Base-by-base conservation (phyloP, 2,113 vertebrate genomes). In the Capricornis sumatraensis region DNA sequence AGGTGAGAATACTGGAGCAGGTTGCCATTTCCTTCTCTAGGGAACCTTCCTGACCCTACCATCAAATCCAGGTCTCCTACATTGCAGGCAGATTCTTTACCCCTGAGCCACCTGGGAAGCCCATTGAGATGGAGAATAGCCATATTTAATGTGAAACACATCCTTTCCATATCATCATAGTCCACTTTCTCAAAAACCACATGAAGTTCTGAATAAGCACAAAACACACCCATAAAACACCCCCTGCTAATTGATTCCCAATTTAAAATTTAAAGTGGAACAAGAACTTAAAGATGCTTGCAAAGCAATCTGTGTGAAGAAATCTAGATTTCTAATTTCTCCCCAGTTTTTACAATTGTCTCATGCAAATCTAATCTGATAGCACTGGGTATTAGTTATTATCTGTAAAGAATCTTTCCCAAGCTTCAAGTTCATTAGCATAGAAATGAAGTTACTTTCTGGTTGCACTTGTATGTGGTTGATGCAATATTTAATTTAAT, bases 391-490 rank as follows among this genome's bases (percentile, higher is more conserved):
- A 81, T 82, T 55, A 86, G 27, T 53, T 43, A 76, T 62, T 95
- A 86, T 17, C 55, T 58, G 85, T 89, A 74, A 76, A 95, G 57
- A 33, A n/a, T 81, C 55, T 95, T 95, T 52, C 71, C 52, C n/a
- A 91, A 71, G 19, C 28, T 91, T 86, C 71, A 62, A 85, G 53
- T 45, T 86, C 55, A 58, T 74, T 62, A 81, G 23, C 28, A 57
- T 9, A 62, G 36, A 91, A 85, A 93, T 27, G n/a, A 93, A 95
- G 53, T 55, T 50, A 91, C 60, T 90, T 95, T 96, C 52, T 71
- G 62, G 28, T 62, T 94, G 21, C 8, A 64, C 7, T 96, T 6
- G 21, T 74, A 94, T 78, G 74, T 87, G 40, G n/a, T 58, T 94
- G 47, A 60, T 11, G n/a, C 53, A 79, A 84, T 64, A 76, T 12